These are phyloP conservation scores for Datnioides undecimradiatus DNA, from an alignment of 2,113 vertebrate genomes.

Conservation along the genomic window DNA sequence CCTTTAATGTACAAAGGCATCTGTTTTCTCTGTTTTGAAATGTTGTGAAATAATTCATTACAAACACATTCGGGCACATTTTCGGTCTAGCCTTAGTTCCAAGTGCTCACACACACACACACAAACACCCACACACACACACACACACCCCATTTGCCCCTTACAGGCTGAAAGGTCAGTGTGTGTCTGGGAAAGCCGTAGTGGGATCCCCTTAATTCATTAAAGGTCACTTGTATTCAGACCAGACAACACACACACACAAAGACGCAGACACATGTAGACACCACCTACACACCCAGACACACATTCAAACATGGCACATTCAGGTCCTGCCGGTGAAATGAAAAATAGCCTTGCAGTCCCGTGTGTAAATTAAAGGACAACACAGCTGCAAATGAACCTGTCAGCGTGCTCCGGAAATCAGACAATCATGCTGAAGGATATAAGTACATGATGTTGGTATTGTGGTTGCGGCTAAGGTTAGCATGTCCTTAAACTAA, in stretches of 20 bases:
- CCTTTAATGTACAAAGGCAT: not conserved
- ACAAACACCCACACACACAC: constrained; percentile 79
- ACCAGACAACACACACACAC: constrained; percentile 87
- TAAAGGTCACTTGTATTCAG: constrained; percentile 97
- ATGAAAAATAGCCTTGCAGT: constrained; percentile 27
- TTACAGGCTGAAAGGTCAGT: constrained; percentile 97
- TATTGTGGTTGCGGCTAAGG: not conserved
- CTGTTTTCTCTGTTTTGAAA: not conserved
- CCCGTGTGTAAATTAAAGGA: constrained; percentile 46
- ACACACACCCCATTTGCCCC: constrained; percentile 84
- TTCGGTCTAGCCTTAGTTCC: not conserved
- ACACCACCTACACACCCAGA: constrained; percentile 17
- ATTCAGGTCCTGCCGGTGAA: constrained; percentile 53
- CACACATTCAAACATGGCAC: constrained; percentile 31
- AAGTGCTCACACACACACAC: not conserved
- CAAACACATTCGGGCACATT: constrained; percentile 6
- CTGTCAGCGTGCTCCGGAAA: constrained; percentile 73
- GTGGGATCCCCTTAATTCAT: constrained; percentile 93
- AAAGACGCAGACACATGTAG: constrained; percentile 70
- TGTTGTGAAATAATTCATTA: constrained; percentile 2
- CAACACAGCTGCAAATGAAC: constrained; percentile 38
- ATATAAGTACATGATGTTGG: constrained; percentile 2
- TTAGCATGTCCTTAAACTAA: constrained; percentile 32
- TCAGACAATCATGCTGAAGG: constrained; percentile 1
- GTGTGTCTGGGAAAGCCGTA: constrained; percentile 96